Evolutionary conservation across 2,113 vertebrate species (phyloP).

Genomic region (Calidris pygmaea): DNA sequence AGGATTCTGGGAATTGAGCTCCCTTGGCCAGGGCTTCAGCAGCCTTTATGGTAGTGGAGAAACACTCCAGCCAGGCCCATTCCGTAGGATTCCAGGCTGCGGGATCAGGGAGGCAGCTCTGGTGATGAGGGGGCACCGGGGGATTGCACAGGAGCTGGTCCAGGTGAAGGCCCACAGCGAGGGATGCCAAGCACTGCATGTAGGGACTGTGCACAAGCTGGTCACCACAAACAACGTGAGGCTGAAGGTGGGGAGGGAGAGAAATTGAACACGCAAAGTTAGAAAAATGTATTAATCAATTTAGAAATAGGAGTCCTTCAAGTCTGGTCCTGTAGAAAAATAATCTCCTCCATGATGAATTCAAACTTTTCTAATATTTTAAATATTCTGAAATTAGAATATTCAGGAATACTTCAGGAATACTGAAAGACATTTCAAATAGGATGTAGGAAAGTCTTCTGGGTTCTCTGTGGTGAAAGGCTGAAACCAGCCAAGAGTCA

Average conservation of each 20-base stretch:
- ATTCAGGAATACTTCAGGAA: too few relatives aligned
- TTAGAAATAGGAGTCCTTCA: background rate
- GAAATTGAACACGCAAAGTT: background rate
- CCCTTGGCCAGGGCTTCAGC: conserved; percentile 93
- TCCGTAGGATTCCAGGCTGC: conserved; percentile 86
- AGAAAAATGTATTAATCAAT: background rate
- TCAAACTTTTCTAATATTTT: background rate
- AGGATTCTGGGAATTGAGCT: conserved; percentile 89
- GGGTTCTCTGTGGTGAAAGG: background rate
- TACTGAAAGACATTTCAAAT: background rate
- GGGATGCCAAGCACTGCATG: conserved; percentile 95
- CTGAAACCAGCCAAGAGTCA: background rate
- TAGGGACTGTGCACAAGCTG: conserved; percentile 97
- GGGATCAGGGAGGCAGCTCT: conserved; percentile 80
- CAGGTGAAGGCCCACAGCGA: conserved; percentile 92
- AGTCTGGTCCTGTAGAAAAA: background rate
- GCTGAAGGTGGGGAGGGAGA: conserved; percentile 69
- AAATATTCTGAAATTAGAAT: background rate
- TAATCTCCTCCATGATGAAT: background rate
- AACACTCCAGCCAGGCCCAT: conserved; percentile 96
- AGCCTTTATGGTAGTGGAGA: conserved; percentile 94
- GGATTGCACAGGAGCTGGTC: conserved; percentile 89
- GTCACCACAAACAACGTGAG: conserved; percentile 94
- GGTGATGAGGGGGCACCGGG: conserved; percentile 84
- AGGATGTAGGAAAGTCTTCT: background rate